Base-by-base conservation (phyloP, 2,888 invertebrate species). In the Eristalis tenax region DNA sequence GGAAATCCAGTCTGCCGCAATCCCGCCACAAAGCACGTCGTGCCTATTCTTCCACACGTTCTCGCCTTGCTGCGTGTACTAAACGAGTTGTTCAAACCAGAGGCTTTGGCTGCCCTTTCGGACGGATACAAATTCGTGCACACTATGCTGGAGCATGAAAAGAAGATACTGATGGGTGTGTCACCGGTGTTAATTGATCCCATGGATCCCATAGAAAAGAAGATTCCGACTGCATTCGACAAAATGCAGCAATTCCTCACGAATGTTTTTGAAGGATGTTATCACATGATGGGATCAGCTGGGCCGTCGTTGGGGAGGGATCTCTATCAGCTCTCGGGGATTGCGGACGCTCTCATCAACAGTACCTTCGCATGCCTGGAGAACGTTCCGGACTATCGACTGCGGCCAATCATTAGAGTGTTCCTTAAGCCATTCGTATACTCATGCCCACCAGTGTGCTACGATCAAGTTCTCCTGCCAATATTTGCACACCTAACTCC, bases 391-490 rank as follows among this genome's bases (percentile, higher is more conserved):
- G 98, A 98, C 93, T 96, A 97, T 93, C 95, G 97, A 93, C 93
- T 98, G 90, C 94, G 97, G 77, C 96, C 96, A 3, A 95, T 98
- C 65, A 96, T 98, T 89, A 94, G 98, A 65, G 96, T 96, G 50
- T 98, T 98, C 91, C 94, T 98, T 90, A 97, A 97, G 91, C 96
- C 97, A 23, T 97, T 97, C 90, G 95, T 98, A 89, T 96, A 96
- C 91, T 96, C 96, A 89, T 98, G 98, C 91, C 98, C 98, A 74
- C 96, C 96, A 57, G 95, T 96, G 80, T 97, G 96, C 92, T 96
- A 97, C 91, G 95, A 95, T 76, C 94, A 94, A 87, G 97, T 97
- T 43, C 94, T 98, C 59, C 93, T 98, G 91, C 98, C 98, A 65
- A 94, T 98, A 66, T 94, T 98, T 85, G 95, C 95, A 4, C 96